Base-by-base conservation (phyloP, 2,888 invertebrate species). In the Chrysotoxum bicinctum region DNA sequence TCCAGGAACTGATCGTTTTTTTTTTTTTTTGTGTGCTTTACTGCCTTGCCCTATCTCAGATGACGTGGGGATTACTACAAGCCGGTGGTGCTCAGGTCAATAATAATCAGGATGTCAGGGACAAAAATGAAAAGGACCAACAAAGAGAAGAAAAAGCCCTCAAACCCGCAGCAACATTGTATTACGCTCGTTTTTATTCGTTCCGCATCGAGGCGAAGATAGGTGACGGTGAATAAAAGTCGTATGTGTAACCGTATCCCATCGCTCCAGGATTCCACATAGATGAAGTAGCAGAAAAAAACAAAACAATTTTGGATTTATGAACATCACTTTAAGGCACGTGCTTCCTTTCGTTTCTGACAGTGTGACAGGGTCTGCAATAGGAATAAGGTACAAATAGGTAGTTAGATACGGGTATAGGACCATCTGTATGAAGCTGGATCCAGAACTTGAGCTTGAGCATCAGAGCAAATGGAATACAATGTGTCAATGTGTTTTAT, bases 401-500 rank as follows among this genome's bases (percentile, higher is more conserved):
- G 74, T 58, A 56, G 69, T 48, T 74, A 70, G 26, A 35, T 32
- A 26, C 30, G 14, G 19, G 10, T 26, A 48, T 48, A 48, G 48
- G 14, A 21, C 14, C 48, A 48, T 21, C 9, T 6, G 3, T 48
- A 21, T 30, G 9, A 4, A 40, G 12, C 8, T 56, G 21, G 58
- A 43, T 60, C n/a, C 14, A 21, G 16, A 10, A 8, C 37, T 60
- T 21, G 37, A 58, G 35, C 56, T 32, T 60, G 48, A 32, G 26
- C 48, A 70, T 23, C 35, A 54, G 12, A 64, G 54, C 62, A 32
- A 74, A 78, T 43, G 58, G 69, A 66, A 66, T 79, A 85, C 85
- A 85, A 85, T 80, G 85, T 85, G 85, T 85, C 85, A 85, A 85
- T 85, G 85, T 85, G 85, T 80, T 85, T 85, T 85, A 85, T 85